These are phyloP conservation scores for Zoanthus gigantus DNA, from an alignment of 92 coral and sea anemone genomes.

Conservation along the genomic window DNA sequence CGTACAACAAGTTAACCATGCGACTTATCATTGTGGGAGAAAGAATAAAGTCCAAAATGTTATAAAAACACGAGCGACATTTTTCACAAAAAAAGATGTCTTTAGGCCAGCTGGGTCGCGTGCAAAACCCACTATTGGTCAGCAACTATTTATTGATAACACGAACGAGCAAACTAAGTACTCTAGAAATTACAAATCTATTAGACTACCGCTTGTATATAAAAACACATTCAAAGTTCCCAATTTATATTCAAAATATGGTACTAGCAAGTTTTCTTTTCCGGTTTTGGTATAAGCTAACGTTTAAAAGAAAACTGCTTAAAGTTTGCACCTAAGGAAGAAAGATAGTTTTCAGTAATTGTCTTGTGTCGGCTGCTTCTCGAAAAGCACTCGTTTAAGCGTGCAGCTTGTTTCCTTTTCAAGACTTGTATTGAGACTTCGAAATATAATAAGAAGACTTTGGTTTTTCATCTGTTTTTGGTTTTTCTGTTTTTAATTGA, in stretches of 20 bases:
- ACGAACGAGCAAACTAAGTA: not conserved
- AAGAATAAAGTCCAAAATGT: not conserved
- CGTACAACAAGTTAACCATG: conserved; percentile 16
- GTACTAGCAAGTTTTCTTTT: not conserved
- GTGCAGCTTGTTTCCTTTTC: no score
- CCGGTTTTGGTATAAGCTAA: conserved; percentile 19
- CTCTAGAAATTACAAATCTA: not conserved
- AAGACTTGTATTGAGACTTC: no score
- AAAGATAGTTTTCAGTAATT: no score
- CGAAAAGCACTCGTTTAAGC: no score
- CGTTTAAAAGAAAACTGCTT: not conserved
- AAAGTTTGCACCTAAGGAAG: no score
- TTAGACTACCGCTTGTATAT: not conserved
- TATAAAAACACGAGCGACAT: conserved; percentile 58
- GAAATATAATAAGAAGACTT: no score
- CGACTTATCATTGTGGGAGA: conserved; percentile 10
- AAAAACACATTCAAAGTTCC: not conserved
- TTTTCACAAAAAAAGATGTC: conserved; percentile 80
- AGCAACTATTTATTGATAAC: conserved; percentile 50
- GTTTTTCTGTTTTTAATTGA: no score
- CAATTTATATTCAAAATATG: conserved; percentile 1
- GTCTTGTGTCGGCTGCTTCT: no score
- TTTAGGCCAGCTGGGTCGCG: conserved; percentile 72
- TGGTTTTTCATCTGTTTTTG: no score
- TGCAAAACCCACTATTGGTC: conserved; percentile 70